Conservation (phyloP, 2,888 invertebrate genomes). For the Megalurothrips usitatus region DNA sequence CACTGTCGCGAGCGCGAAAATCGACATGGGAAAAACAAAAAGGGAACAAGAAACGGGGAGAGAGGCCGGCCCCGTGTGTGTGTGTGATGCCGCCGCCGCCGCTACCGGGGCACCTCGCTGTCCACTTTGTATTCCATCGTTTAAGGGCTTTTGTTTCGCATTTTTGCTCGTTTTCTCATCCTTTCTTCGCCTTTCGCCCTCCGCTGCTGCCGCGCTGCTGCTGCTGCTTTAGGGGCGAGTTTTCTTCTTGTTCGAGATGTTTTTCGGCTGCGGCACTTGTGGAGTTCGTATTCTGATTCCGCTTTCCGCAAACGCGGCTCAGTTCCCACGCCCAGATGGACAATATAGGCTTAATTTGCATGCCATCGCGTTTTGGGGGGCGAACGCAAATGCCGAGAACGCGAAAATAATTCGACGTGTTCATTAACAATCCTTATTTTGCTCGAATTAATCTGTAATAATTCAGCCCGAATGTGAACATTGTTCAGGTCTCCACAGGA, state of each 20-base stretch:
- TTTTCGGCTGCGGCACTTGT: neutral
- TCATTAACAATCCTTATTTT: too few species aligned
- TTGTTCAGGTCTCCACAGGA: too few species aligned
- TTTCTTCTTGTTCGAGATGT: neutral
- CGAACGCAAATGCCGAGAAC: too few species aligned
- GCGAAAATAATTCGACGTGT: too few species aligned
- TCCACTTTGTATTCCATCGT: constrained; percentile 17
- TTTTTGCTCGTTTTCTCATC: neutral
- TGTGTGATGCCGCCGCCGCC: neutral
- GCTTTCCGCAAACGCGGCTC: neutral
- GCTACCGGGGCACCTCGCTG: neutral
- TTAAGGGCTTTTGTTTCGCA: neutral
- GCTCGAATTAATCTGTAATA: too few species aligned
- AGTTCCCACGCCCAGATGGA: too few species aligned
- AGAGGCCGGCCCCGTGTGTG: neutral
- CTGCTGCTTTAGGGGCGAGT: neutral
- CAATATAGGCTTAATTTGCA: too few species aligned
- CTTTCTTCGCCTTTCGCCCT: too few species aligned
- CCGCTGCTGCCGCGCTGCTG: too few species aligned
- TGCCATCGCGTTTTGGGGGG: too few species aligned
- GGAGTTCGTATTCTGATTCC: neutral
- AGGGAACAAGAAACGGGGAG: neutral
- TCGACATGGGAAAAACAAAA: neutral
- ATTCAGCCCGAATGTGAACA: too few species aligned
- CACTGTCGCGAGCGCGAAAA: neutral